A percentile compares a stretch with the other conserved stretches of the same genome.
Evolutionary conservation across 2,797 vertebrate genomes (phyloP).

Genomic region (Mastacembelus armatus): DNA sequence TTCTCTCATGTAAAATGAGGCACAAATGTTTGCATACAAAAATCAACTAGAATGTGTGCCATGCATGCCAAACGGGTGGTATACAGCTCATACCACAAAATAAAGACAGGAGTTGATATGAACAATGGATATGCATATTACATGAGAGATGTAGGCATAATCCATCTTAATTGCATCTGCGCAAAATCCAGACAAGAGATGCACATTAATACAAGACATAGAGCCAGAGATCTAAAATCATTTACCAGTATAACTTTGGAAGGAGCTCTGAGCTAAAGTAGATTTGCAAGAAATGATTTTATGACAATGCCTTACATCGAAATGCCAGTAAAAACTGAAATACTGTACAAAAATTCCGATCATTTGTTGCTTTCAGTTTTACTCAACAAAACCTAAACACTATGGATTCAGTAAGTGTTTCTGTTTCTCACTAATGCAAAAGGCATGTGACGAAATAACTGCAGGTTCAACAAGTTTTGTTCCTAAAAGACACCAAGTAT

Average conservation of each 20-base stretch:
- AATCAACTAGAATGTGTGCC: background rate
- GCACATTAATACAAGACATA: slow-evolving; percentile 20
- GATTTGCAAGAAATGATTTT: slow-evolving; percentile 15
- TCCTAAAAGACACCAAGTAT: background rate
- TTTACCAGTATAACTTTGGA: slow-evolving; percentile 14
- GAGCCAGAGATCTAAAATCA: slow-evolving; percentile 33
- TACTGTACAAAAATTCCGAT: background rate
- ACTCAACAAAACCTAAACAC: background rate
- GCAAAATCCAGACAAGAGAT: slow-evolving; percentile 43
- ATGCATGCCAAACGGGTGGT: slow-evolving; percentile 5
- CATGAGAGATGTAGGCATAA: slow-evolving; percentile 41
- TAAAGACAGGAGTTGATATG: slow-evolving; percentile 20
- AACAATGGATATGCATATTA: slow-evolving; percentile 33
- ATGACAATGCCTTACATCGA: slow-evolving; percentile 9
- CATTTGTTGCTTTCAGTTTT: slow-evolving; percentile 5
- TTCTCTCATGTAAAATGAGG: too few species aligned
- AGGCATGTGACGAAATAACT: background rate
- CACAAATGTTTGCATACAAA: too few species aligned
- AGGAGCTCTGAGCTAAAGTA: background rate
- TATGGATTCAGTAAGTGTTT: background rate
- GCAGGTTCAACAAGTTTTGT: background rate
- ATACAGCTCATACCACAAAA: slow-evolving; percentile 8
- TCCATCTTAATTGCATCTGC: slow-evolving; percentile 42
- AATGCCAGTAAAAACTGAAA: slow-evolving; percentile 39
- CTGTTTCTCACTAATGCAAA: slow-evolving; percentile 7